Evolutionary conservation across 2,888 invertebrate species (phyloP), one percentile per base, ranked within the genome.

Genomic region (Agrotis clavis): DNA sequence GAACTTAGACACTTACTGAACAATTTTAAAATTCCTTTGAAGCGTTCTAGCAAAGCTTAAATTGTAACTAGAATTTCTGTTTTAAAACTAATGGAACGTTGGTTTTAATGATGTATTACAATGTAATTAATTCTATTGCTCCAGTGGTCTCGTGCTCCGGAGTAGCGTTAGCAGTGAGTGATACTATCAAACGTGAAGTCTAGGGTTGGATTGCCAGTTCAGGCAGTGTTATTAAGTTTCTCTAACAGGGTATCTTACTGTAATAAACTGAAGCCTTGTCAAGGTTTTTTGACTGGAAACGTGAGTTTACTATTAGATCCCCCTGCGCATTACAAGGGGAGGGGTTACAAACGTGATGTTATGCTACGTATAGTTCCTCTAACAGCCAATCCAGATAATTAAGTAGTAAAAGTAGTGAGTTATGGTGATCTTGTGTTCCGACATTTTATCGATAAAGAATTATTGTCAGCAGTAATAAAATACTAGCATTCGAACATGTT

Each of bases 1-100:
- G 56, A 77, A 53, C 63, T 67, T 25, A 48, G 50, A 77, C 64
- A 67, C 64, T 81, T 66, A 65, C 54, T 53, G 25, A 67, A 73
- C 13, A 51, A 64, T 77, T 66, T 57, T 51, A 53, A 81, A 73
- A 67, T 59, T 66, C 9, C 25, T 68, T 59, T 64, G 21, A 47
- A 53, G 66, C 63, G 45, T 41, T 73, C 51, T 51, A 30, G n/a
- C 18, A 25, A 64, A 64, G 19, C 73, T 77, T 69, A 54, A 73
- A 73, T 64, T 69, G 53, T 61, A 53, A 63, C 56, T 67, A 64
- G 25, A 35, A 48, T 60, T 57, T 72, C 19, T 66, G 21, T 66
- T 67, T 65, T n/a, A 50, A 16, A 53, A 21, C 48, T 48, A 41
- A 53, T 30, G 6, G 14, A 48, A 25, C 35, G 19, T n/a, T 25